These are phyloP conservation scores for Amazona vittata DNA, from an alignment of 2,113 vertebrate species.

Conservation along the genomic window DNA sequence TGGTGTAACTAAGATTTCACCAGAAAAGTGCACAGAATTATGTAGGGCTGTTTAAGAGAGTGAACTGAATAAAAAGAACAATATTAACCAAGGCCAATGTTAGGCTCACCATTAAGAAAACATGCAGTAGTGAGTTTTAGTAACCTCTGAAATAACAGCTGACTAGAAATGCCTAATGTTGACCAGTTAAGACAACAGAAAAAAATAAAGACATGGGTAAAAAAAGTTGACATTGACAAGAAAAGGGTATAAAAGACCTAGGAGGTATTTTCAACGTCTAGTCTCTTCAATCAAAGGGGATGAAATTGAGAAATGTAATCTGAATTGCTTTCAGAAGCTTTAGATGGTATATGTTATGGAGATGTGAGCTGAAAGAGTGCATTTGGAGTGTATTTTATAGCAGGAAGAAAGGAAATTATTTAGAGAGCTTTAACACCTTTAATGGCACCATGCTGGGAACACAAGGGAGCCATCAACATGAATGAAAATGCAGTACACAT, in stretches of 20 bases:
- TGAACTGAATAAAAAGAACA: background rate
- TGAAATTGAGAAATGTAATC: background rate
- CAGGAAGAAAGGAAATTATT: constrained; percentile 12
- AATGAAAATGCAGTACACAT: background rate
- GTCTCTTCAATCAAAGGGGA: background rate
- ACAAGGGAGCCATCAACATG: background rate
- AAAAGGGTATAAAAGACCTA: background rate
- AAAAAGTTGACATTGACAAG: background rate
- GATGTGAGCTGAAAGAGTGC: background rate
- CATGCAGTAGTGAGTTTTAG: background rate
- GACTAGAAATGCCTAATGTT: background rate
- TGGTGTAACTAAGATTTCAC: background rate
- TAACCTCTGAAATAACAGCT: background rate
- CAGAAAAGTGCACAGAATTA: background rate
- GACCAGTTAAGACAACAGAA: background rate
- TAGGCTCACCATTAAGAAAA: background rate
- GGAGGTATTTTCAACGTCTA: background rate
- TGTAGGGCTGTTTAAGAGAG: background rate
- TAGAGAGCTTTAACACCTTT: constrained; percentile 8
- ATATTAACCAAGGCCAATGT: background rate
- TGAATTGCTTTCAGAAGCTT: constrained; percentile 21
- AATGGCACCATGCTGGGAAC: background rate
- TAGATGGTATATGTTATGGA: background rate
- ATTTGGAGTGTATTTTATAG: constrained; percentile 7
- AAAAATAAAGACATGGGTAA: background rate